These are phyloP conservation scores for Aphelenchoides besseyi DNA, from an alignment of 1,140 invertebrate species.

Conservation along the genomic window DNA sequence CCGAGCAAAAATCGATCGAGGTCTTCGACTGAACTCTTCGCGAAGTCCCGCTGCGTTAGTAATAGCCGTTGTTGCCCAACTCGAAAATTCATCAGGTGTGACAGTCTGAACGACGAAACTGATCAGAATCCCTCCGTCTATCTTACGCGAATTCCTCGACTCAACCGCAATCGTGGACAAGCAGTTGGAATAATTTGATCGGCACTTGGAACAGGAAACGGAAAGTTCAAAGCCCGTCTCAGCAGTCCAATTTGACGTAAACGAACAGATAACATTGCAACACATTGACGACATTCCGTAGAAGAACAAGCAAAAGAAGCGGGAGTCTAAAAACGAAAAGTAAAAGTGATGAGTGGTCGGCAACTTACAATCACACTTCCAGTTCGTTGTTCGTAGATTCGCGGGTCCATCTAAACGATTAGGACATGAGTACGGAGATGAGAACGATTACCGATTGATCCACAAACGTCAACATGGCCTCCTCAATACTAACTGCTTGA, in stretches of 20 bases:
- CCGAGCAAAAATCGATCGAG: constrained; percentile 16
- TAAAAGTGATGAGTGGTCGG: constrained; percentile 13
- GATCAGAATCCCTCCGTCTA: constrained; percentile 14
- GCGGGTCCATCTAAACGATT: constrained; percentile 34
- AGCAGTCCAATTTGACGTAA: constrained; percentile 47
- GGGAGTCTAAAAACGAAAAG: constrained; percentile 29
- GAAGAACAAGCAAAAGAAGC: constrained; percentile 36
- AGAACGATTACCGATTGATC: constrained; percentile 26
- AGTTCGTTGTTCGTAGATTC: constrained; percentile 37
- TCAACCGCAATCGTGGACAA: constrained; percentile 42
- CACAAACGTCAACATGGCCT: constrained; percentile 50
- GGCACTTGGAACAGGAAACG: constrained; percentile 35
- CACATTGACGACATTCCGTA: constrained; percentile 48
- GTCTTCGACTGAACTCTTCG: constrained; percentile 20
- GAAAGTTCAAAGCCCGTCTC: constrained; percentile 23
- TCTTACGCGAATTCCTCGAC: constrained; percentile 19
- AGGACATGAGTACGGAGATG: not conserved
- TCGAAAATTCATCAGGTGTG: not conserved
- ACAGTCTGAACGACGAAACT: no score
- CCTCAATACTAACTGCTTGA: constrained; percentile 38
- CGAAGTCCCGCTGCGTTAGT: constrained; percentile 24
- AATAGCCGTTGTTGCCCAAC: constrained; percentile 20
- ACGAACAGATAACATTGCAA: constrained; percentile 45
- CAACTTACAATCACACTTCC: constrained; percentile 40
- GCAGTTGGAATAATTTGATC: constrained; percentile 30